phyloP scores from a whole-genome alignment of 1,140 invertebrate species.

The Anastrepha ludens region DNA sequence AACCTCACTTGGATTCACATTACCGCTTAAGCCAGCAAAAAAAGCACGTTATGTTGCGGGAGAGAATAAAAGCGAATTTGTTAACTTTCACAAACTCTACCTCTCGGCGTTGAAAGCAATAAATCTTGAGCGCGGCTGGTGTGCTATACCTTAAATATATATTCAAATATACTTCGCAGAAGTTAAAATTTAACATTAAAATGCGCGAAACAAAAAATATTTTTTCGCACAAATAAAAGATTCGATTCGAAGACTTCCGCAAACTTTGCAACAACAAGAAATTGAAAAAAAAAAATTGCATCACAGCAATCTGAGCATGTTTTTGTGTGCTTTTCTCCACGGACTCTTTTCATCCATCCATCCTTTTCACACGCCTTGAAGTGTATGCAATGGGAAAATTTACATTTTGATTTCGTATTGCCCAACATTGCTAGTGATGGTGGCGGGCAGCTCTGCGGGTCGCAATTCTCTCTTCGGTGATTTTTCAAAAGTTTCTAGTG shows the following conservation, averaged over 20 bases:
- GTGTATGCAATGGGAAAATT: slow-evolving; percentile 5
- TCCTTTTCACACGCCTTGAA: not conserved
- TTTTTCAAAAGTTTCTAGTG: slow-evolving; percentile 26
- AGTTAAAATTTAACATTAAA: not conserved
- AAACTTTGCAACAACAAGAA: not conserved
- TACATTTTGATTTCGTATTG: not conserved
- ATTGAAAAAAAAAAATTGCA: not conserved
- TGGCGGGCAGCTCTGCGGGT: not conserved
- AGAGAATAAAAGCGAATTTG: not conserved
- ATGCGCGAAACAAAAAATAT: not conserved
- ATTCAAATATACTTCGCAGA: not conserved
- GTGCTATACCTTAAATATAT: not conserved
- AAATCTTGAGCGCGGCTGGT: not conserved
- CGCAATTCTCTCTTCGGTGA: slow-evolving; percentile 10
- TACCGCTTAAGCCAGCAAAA: too few species aligned
- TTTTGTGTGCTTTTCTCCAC: not conserved
- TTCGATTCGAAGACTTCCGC: not conserved
- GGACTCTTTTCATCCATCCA: not conserved
- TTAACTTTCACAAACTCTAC: not conserved
- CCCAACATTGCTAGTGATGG: not conserved
- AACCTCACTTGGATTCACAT: too few species aligned
- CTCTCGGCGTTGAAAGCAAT: not conserved
- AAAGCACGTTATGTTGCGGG: too few species aligned
- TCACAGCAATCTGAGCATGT: not conserved
- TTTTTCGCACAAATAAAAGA: not conserved